Percentiles rank a stretch among this genome's conserved stretches.
phyloP scores from a whole-genome alignment of 1,140 invertebrate genomes.

The Rhynchophorus ferrugineus region DNA sequence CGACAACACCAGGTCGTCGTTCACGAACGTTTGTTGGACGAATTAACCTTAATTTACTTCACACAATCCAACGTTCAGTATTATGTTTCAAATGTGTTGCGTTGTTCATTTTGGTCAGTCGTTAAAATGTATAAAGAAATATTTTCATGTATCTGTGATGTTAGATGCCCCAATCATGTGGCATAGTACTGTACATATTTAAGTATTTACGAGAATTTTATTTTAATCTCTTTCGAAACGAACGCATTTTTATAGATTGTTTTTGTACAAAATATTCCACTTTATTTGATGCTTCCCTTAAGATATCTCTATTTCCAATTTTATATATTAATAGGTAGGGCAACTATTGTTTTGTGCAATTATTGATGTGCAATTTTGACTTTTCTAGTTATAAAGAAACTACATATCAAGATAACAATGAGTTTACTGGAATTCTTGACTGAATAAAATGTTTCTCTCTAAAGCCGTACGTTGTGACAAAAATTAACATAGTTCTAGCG shows the following conservation, averaged over 20 bases:
- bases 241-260: neutral
- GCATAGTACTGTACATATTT: constrained; percentile 16
- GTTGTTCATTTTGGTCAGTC: too few species aligned
- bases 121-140: constrained; percentile 8
- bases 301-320: neutral
- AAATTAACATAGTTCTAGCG: neutral
- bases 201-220: constrained; percentile 3
- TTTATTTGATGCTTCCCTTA: too few species aligned
- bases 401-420: constrained; percentile 3
- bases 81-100: too few species aligned
- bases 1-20: constrained; percentile 22
- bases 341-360: constrained; percentile 8
- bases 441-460: neutral
- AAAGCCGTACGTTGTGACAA: neutral
- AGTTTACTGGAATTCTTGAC: neutral
- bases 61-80: too few species aligned
- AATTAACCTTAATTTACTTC: too few species aligned
- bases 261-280: neutral
- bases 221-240: neutral
- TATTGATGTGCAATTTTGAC: constrained; percentile 13
- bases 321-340: neutral
- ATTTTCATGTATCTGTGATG: constrained; percentile 34
- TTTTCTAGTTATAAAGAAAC: neutral
- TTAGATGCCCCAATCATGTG: constrained; percentile 37
- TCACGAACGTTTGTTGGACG: constrained; percentile 30